These are phyloP conservation scores for Stegodyphus mimosarum DNA, from an alignment of 1,140 invertebrate genomes.

Conservation along the genomic window DNA sequence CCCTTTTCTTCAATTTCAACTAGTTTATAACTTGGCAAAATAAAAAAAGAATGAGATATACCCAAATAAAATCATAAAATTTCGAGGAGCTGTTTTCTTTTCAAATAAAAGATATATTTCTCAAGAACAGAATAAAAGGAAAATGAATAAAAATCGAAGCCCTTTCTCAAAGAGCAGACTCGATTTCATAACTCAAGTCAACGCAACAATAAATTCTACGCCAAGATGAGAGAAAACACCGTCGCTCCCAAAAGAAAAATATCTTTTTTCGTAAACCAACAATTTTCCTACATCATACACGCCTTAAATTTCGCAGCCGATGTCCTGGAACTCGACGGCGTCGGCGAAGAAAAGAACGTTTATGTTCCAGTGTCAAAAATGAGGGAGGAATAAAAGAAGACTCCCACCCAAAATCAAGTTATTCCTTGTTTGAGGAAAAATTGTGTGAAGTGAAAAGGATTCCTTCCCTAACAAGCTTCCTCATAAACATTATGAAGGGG, in stretches of 20 bases:
- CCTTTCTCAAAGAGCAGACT: background rate
- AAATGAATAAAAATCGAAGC: too few species aligned
- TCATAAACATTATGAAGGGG: constrained; percentile 50
- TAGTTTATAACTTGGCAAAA: too few species aligned
- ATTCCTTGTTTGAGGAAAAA: constrained; percentile 52
- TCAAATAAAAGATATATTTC: too few species aligned
- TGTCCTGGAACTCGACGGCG: constrained; percentile 15
- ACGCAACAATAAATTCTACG: constrained; percentile 30
- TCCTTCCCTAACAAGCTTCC: constrained; percentile 53
- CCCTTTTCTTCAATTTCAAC: too few species aligned
- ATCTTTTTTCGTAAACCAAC: constrained; percentile 32
- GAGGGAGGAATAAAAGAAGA: constrained; percentile 1
- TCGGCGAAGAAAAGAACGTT: constrained; percentile 24
- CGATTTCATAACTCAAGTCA: constrained; percentile 11
- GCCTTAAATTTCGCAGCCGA: constrained; percentile 37
- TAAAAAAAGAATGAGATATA: too few species aligned
- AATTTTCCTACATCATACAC: constrained; percentile 27
- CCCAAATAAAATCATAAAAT: too few species aligned
- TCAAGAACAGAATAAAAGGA: too few species aligned
- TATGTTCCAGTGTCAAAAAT: constrained; percentile 40
- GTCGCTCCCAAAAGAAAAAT: constrained; percentile 2
- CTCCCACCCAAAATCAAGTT: constrained; percentile 33
- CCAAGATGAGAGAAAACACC: constrained; percentile 24
- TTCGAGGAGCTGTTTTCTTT: too few species aligned
- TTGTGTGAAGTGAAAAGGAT: constrained; percentile 44